phyloP scores from a whole-genome alignment of 2,888 invertebrate genomes.

The Metacarcinus magister region DNA sequence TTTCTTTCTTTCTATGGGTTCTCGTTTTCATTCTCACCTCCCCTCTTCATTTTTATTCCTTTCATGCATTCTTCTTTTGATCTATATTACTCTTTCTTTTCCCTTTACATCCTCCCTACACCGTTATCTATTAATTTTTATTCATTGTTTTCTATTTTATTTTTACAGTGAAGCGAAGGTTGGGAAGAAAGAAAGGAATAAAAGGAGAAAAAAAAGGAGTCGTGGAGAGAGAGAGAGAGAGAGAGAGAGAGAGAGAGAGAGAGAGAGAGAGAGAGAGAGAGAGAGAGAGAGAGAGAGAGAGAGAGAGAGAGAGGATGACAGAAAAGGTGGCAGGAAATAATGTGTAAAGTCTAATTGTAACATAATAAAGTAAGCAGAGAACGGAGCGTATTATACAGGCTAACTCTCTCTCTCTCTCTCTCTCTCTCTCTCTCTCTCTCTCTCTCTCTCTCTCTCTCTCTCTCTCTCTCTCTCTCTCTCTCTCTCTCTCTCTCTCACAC shows the following conservation, averaged over 20 bases:
- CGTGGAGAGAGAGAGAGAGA: not conserved
- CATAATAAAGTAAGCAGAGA: not conserved
- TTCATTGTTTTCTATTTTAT: not conserved
- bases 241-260: not conserved
- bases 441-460: too few species aligned
- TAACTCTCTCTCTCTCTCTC: too few species aligned
- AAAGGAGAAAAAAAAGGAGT: not conserved
- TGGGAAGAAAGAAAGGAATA: not conserved
- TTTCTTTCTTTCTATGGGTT: not conserved
- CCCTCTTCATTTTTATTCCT: not conserved
- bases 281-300: not conserved
- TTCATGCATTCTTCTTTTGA: not conserved
- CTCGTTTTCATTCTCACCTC: not conserved
- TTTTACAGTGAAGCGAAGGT: not conserved
- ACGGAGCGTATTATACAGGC: not conserved
- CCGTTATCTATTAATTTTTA: not conserved
- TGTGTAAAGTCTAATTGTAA: not conserved
- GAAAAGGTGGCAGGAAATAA: not conserved
- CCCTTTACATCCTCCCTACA: not conserved
- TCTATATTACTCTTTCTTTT: not conserved
- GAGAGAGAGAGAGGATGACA: not conserved
- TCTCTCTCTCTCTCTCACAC: too few species aligned
- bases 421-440: too few species aligned
- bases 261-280: too few species aligned
- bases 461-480: too few species aligned